Base-by-base conservation (phyloP, 1,140 invertebrate genomes). In the Acromyrmex charruanus region DNA sequence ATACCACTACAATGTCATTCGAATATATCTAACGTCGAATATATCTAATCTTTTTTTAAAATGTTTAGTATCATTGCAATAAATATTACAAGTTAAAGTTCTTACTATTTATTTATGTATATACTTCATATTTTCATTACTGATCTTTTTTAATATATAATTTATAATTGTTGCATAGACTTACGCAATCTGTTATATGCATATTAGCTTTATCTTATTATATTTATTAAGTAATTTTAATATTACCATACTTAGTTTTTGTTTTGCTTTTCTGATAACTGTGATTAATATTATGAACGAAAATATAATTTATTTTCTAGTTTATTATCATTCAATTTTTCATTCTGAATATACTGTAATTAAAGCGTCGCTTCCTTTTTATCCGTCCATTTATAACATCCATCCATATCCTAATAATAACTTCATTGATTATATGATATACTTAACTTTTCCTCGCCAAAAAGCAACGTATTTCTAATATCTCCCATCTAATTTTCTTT, bases 371-470 rank as follows among this genome's bases (percentile, higher is more conserved):
- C 59, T 77, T 63, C 10, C 16, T 63, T 63, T 77, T 77, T 77
- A 63, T 28, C 59, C 59, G 10, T 63, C 25, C 44, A 65, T 79
- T 79, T 79, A 65, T 79, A 79, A 79, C 25, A n/a, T 49, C 59
- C 12, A 49, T 79, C 59, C 65, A 79, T 21, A 35, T 35, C 2
- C 39, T 79, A 79, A 79, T 51, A 79, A 79, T 79, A 79, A 49
- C 75, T 51, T 79, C 59, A 79, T 79, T 79, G 75, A 79, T 79
- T 65, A 65, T 51, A 25, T 16, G 59, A 49, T 61, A 79, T 79
- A 79, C 59, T 79, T 79, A 79, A 79, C 75, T 21, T 39, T 49
- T 58, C 5, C 25, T 79, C 39, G 25, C 39, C 25, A 25, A 75
- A 75, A 75, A 75, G 44, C 12, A 69, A 21, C 49, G 9, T 74